Percentiles rank a stretch among this genome's conserved stretches.
These are phyloP conservation scores for Tethya wilhelma DNA, from an alignment of 37 sponge, comb jelly and placozoan species.

Conservation along the genomic window DNA sequence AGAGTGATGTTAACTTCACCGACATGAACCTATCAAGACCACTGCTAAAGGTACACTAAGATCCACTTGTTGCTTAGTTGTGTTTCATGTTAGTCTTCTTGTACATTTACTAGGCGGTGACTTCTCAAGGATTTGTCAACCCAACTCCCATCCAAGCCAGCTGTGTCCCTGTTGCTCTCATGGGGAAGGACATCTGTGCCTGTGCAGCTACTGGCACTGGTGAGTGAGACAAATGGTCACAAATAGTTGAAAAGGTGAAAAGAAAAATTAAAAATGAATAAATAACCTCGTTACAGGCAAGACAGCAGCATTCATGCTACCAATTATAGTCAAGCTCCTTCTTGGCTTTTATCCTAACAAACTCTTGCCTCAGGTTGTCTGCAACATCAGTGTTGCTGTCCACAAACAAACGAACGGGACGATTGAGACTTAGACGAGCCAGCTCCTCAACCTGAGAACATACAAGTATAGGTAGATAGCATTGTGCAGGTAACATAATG, in stretches of 20 bases:
- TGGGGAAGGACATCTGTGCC: slow-evolving; percentile 99
- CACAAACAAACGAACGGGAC: slow-evolving; percentile 94
- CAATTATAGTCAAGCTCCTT: slow-evolving; percentile 84
- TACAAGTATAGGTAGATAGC: background rate
- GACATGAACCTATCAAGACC: slow-evolving; percentile 98
- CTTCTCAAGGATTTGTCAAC: slow-evolving; percentile 77
- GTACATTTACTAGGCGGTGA: slow-evolving; percentile 68
- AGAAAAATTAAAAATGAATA: too few relatives aligned
- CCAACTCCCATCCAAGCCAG: slow-evolving; percentile 97
- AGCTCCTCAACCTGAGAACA: slow-evolving; percentile 89
- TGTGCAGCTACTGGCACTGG: slow-evolving; percentile 99
- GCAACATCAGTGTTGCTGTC: slow-evolving; percentile 96
- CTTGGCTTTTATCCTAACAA: slow-evolving; percentile 82
- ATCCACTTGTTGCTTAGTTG: background rate
- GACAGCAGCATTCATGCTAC: slow-evolving; percentile 97
- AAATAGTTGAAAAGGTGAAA: too few relatives aligned
- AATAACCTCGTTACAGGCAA: too few relatives aligned
- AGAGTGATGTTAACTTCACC: slow-evolving; percentile 71
- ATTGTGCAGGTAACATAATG: background rate
- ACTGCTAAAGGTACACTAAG: slow-evolving; percentile 80
- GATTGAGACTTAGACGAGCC: slow-evolving; percentile 83
- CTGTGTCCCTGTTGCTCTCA: slow-evolving; percentile 94
- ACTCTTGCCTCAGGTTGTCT: slow-evolving; percentile 92
- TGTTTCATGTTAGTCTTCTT: background rate
- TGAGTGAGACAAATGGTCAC: slow-evolving; percentile 28